Percentiles rank a stretch among this genome's conserved stretches.
Evolutionary conservation across 2,888 invertebrate genomes (phyloP).

Genomic region (Agrenia bidenticulata): DNA sequence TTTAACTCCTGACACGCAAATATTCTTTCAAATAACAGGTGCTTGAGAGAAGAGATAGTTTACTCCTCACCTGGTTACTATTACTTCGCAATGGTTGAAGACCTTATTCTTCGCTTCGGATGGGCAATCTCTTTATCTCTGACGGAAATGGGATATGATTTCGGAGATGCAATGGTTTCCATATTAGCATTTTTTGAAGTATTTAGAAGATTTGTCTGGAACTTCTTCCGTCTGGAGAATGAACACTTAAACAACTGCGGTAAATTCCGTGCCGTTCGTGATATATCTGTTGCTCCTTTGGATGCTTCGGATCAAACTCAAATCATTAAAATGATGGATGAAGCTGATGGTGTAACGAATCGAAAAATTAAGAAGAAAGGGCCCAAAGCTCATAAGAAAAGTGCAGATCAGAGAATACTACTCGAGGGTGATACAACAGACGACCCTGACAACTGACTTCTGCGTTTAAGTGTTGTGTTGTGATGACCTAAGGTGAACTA

Average conservation of each 20-base stretch:
- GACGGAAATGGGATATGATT: slow-evolving; percentile 73
- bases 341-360: slow-evolving; percentile 82
- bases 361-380: slow-evolving; percentile 54
- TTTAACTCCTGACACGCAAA: no score
- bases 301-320: slow-evolving; percentile 88
- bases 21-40: slow-evolving; percentile 67
- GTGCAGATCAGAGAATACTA: slow-evolving; percentile 45
- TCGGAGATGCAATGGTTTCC: slow-evolving; percentile 79
- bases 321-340: slow-evolving; percentile 94
- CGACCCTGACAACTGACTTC: slow-evolving; percentile 50
- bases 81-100: slow-evolving; percentile 95
- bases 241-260: slow-evolving; percentile 99
- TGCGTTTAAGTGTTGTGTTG: no score
- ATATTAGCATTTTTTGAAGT: slow-evolving; percentile 84
- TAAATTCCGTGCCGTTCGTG: slow-evolving; percentile 95
- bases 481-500: no score
- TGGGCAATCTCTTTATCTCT: slow-evolving; percentile 89
- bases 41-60: slow-evolving; percentile 91
- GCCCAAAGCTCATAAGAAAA: slow-evolving; percentile 38
- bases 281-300: slow-evolving; percentile 92
- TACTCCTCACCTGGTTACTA: slow-evolving; percentile 89
- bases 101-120: slow-evolving; percentile 85
- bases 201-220: slow-evolving; percentile 94
- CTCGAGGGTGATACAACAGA: slow-evolving; percentile 52
- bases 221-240: slow-evolving; percentile 98